Evolutionary conservation across 1,140 invertebrate genomes (phyloP), one percentile per base, ranked within the genome.

Genomic region (Papilio dardanus): DNA sequence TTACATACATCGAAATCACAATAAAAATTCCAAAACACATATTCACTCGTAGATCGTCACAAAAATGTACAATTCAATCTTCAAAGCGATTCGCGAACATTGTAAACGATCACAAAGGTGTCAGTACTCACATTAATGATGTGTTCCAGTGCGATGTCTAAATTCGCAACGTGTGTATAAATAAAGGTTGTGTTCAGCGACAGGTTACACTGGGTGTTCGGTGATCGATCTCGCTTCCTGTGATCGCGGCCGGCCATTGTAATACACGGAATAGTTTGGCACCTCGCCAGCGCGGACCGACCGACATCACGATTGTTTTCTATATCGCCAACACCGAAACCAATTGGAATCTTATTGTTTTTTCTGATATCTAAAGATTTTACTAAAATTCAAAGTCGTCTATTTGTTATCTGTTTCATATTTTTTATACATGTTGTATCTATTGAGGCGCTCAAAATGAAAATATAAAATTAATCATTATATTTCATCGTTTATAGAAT

Each of bases 171-270:
- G 35, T 24, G 35, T 24, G 67, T 69, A 69, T 69, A 69, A 69
- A 69, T 69, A 68, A 50, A 31, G 31, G 19, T 21, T 50, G 54
- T 73, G 69, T 37, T 58, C 58, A 71, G 62, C 62, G 31, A 69
- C 77, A 74, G 71, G 68, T 77, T 80, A 77, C 76, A 82, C 78
- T 33, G 73, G 71, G 58, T 66, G 76, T 76, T 81, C 79, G 77
- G 79, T 87, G 85, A 88, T 88, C 86, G 88, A 88, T 88, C 88
- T 87, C 82, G 85, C 85, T 86, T 83, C 82, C 86, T 86, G 83
- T 86, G 81, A 85, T 80, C 81, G 79, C 78, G 79, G 71, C 75
- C 83, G 83, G 80, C 79, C 83, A 83, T 84, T 78, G 82, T 83
- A 88, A 86, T 87, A 82, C 81, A 75, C 83, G 79, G 85, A 85